Percentiles rank a stretch among this genome's conserved stretches.
These are phyloP conservation scores for Pseudomyrmex pallidus DNA, from an alignment of 1,140 invertebrate genomes.

Conservation along the genomic window DNA sequence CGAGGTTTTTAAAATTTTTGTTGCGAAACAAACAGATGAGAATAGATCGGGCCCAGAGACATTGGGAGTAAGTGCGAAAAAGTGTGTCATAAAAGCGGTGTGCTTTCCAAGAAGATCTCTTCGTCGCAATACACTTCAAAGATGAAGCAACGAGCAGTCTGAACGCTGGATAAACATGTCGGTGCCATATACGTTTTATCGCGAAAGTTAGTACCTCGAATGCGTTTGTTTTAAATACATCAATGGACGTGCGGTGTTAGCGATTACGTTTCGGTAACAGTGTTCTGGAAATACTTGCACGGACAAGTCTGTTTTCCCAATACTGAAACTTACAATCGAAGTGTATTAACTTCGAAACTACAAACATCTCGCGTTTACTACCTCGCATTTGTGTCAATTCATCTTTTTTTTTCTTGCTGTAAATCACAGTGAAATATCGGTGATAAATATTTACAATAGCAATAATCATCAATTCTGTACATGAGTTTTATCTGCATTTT, in stretches of 20 bases:
- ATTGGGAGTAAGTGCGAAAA: slow-evolving; percentile 52
- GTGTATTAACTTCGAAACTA: slow-evolving; percentile 3
- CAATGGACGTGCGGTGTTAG: slow-evolving; percentile 35
- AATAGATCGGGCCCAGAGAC: slow-evolving; percentile 31
- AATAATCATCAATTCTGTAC: background rate
- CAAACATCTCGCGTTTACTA: background rate
- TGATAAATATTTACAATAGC: background rate
- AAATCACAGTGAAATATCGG: background rate
- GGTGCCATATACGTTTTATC: slow-evolving; percentile 51
- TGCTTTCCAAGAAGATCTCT: slow-evolving; percentile 51
- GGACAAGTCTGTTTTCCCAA: slow-evolving; percentile 45
- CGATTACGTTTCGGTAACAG: slow-evolving; percentile 54
- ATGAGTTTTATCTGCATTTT: background rate
- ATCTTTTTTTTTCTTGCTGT: background rate
- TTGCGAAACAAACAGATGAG: slow-evolving; percentile 50
- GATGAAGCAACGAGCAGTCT: slow-evolving; percentile 42
- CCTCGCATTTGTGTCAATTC: background rate
- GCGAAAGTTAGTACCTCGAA: slow-evolving; percentile 43
- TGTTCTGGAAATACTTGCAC: slow-evolving; percentile 43
- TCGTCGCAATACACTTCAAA: slow-evolving; percentile 60
- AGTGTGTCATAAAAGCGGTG: slow-evolving; percentile 49
- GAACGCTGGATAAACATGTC: slow-evolving; percentile 49
- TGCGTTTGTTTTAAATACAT: slow-evolving; percentile 56
- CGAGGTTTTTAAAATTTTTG: background rate
- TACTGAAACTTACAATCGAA: slow-evolving; percentile 1